phyloP scores from a whole-genome alignment of 2,113 vertebrate species.

The Alligator sinensis region DNA sequence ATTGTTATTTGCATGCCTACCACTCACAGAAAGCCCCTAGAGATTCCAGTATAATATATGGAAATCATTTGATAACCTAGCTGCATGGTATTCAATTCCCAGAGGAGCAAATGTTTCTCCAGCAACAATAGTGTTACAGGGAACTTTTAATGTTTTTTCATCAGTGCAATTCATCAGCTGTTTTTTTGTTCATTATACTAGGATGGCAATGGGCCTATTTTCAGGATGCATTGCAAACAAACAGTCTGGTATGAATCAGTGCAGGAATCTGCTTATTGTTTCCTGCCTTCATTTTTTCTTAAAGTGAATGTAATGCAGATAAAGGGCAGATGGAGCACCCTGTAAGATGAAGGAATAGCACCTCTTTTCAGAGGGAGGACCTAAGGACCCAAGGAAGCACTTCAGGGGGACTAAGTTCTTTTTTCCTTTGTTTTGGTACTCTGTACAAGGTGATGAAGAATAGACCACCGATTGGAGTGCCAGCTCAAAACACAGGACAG shows the following conservation, averaged over 20 bases:
- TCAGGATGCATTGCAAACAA: background rate
- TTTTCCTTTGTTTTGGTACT: too few species aligned
- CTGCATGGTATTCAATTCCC: background rate
- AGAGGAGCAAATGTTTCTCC: background rate
- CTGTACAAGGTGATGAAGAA: too few species aligned
- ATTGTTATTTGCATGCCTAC: background rate
- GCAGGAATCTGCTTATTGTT: background rate
- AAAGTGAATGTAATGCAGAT: background rate
- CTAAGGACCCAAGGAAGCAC: too few species aligned
- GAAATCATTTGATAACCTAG: slow-evolving; percentile 8
- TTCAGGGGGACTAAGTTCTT: too few species aligned
- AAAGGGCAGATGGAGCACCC: background rate
- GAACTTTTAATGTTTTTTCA: slow-evolving; percentile 2
- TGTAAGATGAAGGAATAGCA: background rate
- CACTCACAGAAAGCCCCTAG: background rate
- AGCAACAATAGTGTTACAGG: background rate
- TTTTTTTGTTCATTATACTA: background rate
- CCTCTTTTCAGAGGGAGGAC: too few species aligned
- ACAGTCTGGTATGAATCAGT: background rate
- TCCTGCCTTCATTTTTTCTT: background rate
- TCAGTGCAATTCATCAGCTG: background rate
- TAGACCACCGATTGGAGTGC: too few species aligned
- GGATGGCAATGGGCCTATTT: background rate
- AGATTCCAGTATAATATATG: background rate
- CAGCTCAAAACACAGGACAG: too few species aligned